These are phyloP conservation scores for Rhombomys opimus DNA, from an alignment of 2,113 vertebrate species.

Conservation along the genomic window DNA sequence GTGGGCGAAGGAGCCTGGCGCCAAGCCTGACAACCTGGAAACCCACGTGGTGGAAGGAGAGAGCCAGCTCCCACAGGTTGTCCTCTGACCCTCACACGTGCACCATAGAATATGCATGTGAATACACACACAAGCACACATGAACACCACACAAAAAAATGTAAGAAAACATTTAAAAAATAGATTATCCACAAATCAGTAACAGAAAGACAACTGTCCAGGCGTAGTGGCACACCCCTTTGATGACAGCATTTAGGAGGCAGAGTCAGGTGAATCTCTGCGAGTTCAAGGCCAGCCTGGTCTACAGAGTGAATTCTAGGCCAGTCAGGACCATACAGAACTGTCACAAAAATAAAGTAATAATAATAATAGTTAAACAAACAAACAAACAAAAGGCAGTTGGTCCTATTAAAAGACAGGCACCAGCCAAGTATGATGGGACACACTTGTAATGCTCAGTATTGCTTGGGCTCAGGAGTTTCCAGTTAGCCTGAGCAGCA, in stretches of 20 bases:
- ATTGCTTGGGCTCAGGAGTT: background rate
- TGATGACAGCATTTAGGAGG: background rate
- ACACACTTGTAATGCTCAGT: background rate
- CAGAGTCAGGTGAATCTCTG: background rate
- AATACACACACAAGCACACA: background rate
- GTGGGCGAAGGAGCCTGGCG: background rate
- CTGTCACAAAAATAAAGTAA: background rate
- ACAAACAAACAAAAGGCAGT: background rate
- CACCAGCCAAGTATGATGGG: background rate
- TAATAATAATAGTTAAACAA: background rate
- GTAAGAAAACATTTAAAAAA: background rate
- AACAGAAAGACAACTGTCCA: background rate
- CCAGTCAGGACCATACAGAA: background rate
- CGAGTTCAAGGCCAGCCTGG: background rate
- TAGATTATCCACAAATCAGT: background rate
- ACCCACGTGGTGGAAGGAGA: background rate
- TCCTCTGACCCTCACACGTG: background rate
- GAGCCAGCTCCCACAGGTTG: background rate
- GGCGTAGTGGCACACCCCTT: accelerated
- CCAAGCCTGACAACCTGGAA: background rate
- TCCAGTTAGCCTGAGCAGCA: background rate
- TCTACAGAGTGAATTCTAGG: background rate
- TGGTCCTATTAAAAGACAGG: background rate
- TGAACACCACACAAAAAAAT: background rate
- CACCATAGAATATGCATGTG: background rate